Percentiles rank a stretch among this genome's conserved stretches.
Evolutionary conservation across 2,888 invertebrate species (phyloP).

Genomic region (Carterocephalus palaemon): DNA sequence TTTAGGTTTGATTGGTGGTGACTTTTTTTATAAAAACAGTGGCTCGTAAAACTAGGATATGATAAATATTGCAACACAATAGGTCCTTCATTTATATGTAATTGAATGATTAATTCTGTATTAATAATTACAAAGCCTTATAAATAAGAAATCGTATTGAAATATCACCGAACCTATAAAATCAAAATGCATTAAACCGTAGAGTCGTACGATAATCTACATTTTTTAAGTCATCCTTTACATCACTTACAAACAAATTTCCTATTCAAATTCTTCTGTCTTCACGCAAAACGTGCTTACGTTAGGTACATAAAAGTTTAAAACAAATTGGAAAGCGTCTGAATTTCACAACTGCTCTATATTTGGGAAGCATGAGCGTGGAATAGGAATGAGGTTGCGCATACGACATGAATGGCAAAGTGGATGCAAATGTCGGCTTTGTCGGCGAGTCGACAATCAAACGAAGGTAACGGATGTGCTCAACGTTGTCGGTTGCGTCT

Average conservation of each 20-base stretch:
- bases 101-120: too few species aligned
- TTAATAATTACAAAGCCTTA: too few species aligned
- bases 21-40: too few species aligned
- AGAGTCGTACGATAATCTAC: too few species aligned
- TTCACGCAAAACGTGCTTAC: constrained; percentile 1
- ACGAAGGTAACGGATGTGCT: constrained; percentile 37
- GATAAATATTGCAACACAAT: too few species aligned
- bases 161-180: too few species aligned
- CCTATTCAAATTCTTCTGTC: not conserved
- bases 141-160: too few species aligned
- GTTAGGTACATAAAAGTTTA: constrained; percentile 29
- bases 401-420: constrained; percentile 74
- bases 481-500: constrained; percentile 29
- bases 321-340: constrained; percentile 60
- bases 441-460: constrained; percentile 55
- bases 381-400: constrained; percentile 66
- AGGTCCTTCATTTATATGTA: too few species aligned
- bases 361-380: constrained; percentile 51
- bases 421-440: constrained; percentile 72
- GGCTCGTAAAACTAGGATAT: too few species aligned
- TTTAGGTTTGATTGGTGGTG: not conserved
- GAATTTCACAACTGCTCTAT: constrained; percentile 61
- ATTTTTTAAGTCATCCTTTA: too few species aligned
- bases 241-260: not conserved
- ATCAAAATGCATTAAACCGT: too few species aligned